Percentiles rank a stretch among this genome's conserved stretches.
Conservation (phyloP, 2,888 invertebrate species). For the Pammene fasciana region DNA sequence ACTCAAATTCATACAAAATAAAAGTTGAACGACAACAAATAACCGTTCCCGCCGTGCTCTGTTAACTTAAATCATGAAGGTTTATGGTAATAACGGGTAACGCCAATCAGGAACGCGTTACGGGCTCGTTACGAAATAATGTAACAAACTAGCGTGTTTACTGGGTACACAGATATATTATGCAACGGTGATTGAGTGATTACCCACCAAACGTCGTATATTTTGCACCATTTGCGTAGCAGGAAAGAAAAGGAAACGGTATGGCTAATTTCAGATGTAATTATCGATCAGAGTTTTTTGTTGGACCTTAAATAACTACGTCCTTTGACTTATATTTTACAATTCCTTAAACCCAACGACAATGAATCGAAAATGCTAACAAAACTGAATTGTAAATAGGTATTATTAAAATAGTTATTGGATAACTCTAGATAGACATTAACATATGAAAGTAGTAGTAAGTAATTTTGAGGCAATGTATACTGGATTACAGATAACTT, state of each 20-base stretch:
- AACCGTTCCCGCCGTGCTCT: conserved; percentile 41
- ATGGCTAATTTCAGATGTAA: too few species aligned
- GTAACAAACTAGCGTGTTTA: conserved; percentile 16
- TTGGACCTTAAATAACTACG: too few species aligned
- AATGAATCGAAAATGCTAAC: too few species aligned
- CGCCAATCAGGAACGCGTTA: conserved; percentile 39
- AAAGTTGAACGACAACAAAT: conserved; percentile 43
- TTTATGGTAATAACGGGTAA: conserved; percentile 36
- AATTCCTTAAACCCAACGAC: too few species aligned
- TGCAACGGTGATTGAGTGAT: conserved; percentile 1
- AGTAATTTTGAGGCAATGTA: too few species aligned
- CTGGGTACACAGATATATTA: conserved; percentile 33
- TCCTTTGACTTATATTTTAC: too few species aligned
- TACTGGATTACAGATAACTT: too few species aligned
- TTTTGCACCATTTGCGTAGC: background rate
- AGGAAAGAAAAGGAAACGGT: background rate
- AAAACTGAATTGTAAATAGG: too few species aligned
- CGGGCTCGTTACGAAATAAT: conserved; percentile 35
- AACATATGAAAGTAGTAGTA: too few species aligned
- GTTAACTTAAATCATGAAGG: conserved; percentile 40
- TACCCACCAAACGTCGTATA: background rate
- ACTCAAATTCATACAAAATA: background rate
- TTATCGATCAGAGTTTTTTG: too few species aligned
- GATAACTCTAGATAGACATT: too few species aligned
- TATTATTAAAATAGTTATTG: too few species aligned